Conservation (phyloP, 2,888 invertebrate genomes). For the Adineta ricciae region DNA sequence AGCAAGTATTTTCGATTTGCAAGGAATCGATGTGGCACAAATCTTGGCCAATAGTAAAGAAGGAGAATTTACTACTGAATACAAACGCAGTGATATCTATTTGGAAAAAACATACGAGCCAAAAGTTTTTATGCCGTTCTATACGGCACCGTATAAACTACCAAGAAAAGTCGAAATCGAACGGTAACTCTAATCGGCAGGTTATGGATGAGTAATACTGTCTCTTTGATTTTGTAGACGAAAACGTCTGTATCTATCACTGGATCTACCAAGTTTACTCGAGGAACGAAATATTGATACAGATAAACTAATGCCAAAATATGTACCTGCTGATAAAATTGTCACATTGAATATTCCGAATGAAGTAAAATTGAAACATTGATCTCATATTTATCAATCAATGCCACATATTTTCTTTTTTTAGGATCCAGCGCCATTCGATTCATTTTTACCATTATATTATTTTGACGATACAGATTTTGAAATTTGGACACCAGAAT, state of each 20-base stretch:
- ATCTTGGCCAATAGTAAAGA: neutral
- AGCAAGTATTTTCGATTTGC: neutral
- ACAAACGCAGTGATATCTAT: neutral
- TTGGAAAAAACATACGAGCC: conserved; percentile 62
- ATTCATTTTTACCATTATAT: conserved; percentile 57
- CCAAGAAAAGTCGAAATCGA: conserved; percentile 72
- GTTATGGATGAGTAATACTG: too few species aligned
- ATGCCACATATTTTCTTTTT: conserved; percentile 34
- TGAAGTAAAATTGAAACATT: neutral
- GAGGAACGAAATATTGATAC: conserved; percentile 40
- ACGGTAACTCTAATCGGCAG: conserved; percentile 47
- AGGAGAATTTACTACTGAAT: conserved; percentile 4
- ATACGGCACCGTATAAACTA: conserved; percentile 60
- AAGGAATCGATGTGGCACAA: neutral
- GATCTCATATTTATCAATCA: neutral
- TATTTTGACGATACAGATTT: conserved; percentile 62
- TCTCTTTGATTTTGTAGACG: neutral
- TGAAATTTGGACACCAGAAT: conserved; percentile 60
- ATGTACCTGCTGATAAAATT: conserved; percentile 37
- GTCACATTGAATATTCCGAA: conserved; percentile 21
- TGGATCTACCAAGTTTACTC: conserved; percentile 41
- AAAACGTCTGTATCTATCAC: conserved; percentile 38
- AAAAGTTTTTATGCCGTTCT: conserved; percentile 66
- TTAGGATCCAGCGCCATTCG: conserved; percentile 47
- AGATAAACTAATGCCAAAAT: conserved; percentile 45